Evolutionary conservation across 1,140 invertebrate genomes (phyloP).

Genomic region (Drosophila rhopaloa): DNA sequence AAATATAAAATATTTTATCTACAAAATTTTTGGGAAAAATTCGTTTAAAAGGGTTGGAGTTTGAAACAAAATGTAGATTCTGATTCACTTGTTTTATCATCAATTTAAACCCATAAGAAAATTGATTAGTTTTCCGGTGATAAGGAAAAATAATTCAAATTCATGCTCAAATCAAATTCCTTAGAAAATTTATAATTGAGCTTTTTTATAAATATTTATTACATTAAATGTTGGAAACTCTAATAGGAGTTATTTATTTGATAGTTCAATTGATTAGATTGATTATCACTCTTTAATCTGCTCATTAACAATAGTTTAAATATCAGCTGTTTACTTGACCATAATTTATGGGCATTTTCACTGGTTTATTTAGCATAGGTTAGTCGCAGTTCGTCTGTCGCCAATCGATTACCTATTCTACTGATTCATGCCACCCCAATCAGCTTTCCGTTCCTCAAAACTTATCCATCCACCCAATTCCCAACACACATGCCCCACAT

Average conservation of each 20-base stretch:
- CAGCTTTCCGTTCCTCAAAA: conserved; percentile 11
- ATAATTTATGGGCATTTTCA: background rate
- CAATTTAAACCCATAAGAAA: background rate
- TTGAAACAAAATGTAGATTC: background rate
- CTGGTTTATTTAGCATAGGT: background rate
- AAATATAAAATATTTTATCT: background rate
- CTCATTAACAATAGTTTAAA: background rate
- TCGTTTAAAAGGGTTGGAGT: background rate
- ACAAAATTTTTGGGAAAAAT: background rate
- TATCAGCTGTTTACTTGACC: background rate
- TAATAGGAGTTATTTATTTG: background rate
- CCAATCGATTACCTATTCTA: background rate
- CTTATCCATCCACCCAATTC: conserved; percentile 23
- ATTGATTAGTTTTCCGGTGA: background rate
- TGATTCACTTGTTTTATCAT: background rate
- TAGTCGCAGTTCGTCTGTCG: background rate
- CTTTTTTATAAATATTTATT: background rate
- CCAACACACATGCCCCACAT: conserved; percentile 23
- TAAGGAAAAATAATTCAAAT: background rate
- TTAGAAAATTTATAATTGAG: background rate
- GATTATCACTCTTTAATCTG: background rate
- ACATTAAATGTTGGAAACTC: background rate
- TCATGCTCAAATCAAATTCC: background rate
- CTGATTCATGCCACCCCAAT: background rate
- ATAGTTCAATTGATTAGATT: background rate